Evolutionary conservation across 2,113 vertebrate species (phyloP), one percentile per base, ranked within the genome.

Genomic region (Himantopus leucocephalus): DNA sequence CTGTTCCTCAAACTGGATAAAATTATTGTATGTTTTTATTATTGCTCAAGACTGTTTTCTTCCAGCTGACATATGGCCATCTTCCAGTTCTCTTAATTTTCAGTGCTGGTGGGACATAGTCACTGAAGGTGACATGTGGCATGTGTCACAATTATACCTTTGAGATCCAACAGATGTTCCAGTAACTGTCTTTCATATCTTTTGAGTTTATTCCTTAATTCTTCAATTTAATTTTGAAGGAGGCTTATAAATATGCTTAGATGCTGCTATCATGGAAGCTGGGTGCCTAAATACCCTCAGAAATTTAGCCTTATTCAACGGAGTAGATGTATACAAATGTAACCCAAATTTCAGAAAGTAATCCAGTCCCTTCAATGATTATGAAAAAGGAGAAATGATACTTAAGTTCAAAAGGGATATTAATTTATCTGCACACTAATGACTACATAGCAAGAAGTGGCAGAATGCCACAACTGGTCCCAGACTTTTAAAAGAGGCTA

Each of bases 51-150:
- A 80, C 15, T 88, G 59, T 60, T 92, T 79, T 96, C 55, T 93
- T 92, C 88, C 52, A 59, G 55, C 27, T 97, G 91, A 94, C 86
- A 96, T 97, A 97, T 95, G 97, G 93, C 45, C 63, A 59, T 91
- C 83, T 98, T 98, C 71, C 75, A 92, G 59, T 96, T 97, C 90
- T 97, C 92, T 97, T 96, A 96, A 98, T 98, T 98, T 97, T 90
- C 67, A 94, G 47, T 88, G 70, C 89, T 96, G 32, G 90, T 97
- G 97, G 87, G 94, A 97, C 82, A 96, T 35, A 97, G 75, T 94
- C 92, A 96, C 74, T 95, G 94, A 96, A 96, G 78, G 79, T 97
- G 93, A 97, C 94, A 97, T 84, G 90, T 94, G 88, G 85, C 78
- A 88, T 93, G 93, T 97, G 90, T 97, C 68, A 90, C 67, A 95